A percentile compares a stretch with the other conserved stretches of the same genome.
Conservation (phyloP, 2,797 vertebrate genomes). For the Danio jaintianensis region DNA sequence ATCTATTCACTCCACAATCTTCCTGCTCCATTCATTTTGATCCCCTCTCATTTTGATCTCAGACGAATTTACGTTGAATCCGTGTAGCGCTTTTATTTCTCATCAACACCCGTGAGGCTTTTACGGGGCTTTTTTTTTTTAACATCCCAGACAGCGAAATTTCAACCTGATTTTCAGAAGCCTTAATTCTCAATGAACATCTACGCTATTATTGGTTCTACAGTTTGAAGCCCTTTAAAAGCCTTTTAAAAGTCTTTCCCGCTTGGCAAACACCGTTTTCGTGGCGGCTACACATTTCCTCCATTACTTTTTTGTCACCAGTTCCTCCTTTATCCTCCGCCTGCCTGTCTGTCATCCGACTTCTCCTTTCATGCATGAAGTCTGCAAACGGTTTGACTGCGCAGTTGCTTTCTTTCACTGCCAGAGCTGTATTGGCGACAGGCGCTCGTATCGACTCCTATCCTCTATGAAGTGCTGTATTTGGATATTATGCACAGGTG, state of each 20-base stretch:
- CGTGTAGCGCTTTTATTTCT: slow-evolving; percentile 30
- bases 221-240: slow-evolving; percentile 62
- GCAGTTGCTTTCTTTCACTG: slow-evolving; percentile 60
- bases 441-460: slow-evolving; percentile 1
- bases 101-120: slow-evolving; percentile 43
- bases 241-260: slow-evolving; percentile 47
- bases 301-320: slow-evolving; percentile 33
- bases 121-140: slow-evolving; percentile 56
- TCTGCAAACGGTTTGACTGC: slow-evolving; percentile 55
- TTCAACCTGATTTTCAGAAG: slow-evolving; percentile 22
- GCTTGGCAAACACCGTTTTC: slow-evolving; percentile 23
- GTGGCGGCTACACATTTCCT: slow-evolving; percentile 32
- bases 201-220: slow-evolving; percentile 33
- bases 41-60: slow-evolving; percentile 36
- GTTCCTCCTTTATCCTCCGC: slow-evolving; percentile 50
- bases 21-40: slow-evolving; percentile 13
- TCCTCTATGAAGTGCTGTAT: slow-evolving; percentile 50
- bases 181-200: slow-evolving; percentile 1
- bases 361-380: slow-evolving; percentile 43
- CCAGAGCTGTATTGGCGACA: slow-evolving; percentile 19
- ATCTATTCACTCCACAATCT: slow-evolving; percentile 43
- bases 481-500: slow-evolving; percentile 59
- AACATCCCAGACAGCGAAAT: slow-evolving; percentile 32
- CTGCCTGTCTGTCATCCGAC: slow-evolving; percentile 42
- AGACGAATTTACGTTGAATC: slow-evolving; percentile 25